These are phyloP conservation scores for Rhyacophila evoluta DNA, from an alignment of 2,888 invertebrate species.

Conservation along the genomic window DNA sequence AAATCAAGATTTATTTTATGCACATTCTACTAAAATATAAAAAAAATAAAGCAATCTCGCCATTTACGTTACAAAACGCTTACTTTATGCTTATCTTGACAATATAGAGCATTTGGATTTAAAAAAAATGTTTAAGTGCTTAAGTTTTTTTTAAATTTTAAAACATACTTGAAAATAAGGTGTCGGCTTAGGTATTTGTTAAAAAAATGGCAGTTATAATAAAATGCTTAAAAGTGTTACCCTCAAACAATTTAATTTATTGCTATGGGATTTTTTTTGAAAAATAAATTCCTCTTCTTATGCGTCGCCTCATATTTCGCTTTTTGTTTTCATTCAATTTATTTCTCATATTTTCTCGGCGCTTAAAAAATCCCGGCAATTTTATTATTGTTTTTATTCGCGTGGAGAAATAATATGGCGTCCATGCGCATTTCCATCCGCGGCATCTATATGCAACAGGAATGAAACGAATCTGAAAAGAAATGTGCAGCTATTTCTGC, in stretches of 20 bases:
- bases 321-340: constrained; percentile 27
- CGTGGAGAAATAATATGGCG: neutral
- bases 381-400: constrained; percentile 4
- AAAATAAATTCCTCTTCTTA: neutral
- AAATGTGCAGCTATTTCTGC: neutral
- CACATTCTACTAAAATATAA: too few relatives aligned
- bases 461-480: constrained; percentile 11
- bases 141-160: too few relatives aligned
- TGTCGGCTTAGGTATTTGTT: too few relatives aligned
- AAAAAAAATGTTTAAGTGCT: too few relatives aligned
- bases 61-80: too few relatives aligned
- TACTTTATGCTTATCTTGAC: too few relatives aligned
- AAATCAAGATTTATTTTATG: too few relatives aligned
- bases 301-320: constrained; percentile 13
- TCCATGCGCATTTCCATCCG: neutral
- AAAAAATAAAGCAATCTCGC: too few relatives aligned
- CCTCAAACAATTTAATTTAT: neutral
- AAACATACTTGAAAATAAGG: too few relatives aligned
- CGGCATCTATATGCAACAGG: constrained; percentile 36
- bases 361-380: constrained; percentile 14
- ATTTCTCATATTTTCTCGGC: neutral
- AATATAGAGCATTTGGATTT: too few relatives aligned
- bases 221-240: neutral
- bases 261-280: neutral
- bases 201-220: neutral